A percentile compares a stretch with the other conserved stretches of the same genome.
These are phyloP conservation scores for Otus sunia DNA, from an alignment of 2,113 vertebrate genomes.

Conservation along the genomic window DNA sequence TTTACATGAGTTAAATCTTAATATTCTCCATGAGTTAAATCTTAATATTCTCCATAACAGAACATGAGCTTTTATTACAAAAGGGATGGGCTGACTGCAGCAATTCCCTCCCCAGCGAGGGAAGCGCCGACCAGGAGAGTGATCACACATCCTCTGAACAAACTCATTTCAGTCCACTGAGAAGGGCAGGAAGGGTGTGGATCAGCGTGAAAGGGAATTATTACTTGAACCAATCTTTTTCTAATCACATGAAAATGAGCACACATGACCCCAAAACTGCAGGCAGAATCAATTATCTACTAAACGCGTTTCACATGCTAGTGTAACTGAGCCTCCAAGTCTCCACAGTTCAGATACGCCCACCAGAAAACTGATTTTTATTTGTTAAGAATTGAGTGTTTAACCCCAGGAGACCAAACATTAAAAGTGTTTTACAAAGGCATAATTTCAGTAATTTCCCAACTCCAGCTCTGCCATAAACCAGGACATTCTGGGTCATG, in stretches of 20 bases:
- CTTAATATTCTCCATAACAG: background rate
- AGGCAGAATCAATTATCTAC: background rate
- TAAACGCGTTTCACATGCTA: background rate
- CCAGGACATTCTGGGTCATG: background rate
- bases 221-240: background rate
- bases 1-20: background rate
- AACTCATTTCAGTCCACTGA: background rate
- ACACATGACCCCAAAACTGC: background rate
- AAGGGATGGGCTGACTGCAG: background rate
- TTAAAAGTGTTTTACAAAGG: background rate
- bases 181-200: background rate
- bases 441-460: background rate
- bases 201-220: background rate
- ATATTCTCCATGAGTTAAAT: background rate
- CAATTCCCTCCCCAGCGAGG: background rate
- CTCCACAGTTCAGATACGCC: background rate
- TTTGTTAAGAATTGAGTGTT: background rate
- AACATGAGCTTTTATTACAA: background rate
- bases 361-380: background rate
- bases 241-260: background rate
- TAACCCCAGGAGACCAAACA: background rate
- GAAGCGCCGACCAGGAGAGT: background rate
- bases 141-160: background rate
- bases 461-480: background rate
- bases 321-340: background rate